These are phyloP conservation scores for Leptobrachium ailaonicum DNA, from an alignment of 2,113 vertebrate species.

Conservation along the genomic window DNA sequence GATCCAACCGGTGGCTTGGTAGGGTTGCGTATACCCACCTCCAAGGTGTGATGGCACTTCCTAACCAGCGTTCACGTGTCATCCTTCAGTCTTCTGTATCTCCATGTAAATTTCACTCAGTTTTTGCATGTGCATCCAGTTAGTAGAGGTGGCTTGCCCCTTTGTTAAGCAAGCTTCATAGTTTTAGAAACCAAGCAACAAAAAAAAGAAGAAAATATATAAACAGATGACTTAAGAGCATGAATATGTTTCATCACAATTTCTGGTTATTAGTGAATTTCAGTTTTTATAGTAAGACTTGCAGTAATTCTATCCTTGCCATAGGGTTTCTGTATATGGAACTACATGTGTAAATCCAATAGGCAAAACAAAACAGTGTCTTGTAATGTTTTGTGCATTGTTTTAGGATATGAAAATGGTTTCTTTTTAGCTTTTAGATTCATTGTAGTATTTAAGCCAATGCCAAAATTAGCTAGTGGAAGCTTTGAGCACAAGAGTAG, in stretches of 20 bases:
- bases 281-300: constrained; percentile 14
- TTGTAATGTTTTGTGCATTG: constrained; percentile 59
- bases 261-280: constrained; percentile 18
- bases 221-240: constrained; percentile 27
- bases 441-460: constrained; percentile 51
- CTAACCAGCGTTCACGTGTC: constrained; percentile 54
- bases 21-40: constrained; percentile 88
- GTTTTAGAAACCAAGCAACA: constrained; percentile 65
- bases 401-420: constrained; percentile 56
- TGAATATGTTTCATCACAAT: constrained; percentile 23
- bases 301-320: constrained; percentile 35
- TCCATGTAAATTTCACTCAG: constrained; percentile 83
- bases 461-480: constrained; percentile 69
- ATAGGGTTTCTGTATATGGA: constrained; percentile 21
- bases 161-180: constrained; percentile 72
- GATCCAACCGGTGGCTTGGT: constrained; percentile 95
- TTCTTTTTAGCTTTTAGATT: constrained; percentile 57
- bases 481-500: constrained; percentile 68
- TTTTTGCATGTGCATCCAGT: constrained; percentile 79
- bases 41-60: constrained; percentile 80
- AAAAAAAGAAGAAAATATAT: constrained; percentile 65
- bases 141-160: constrained; percentile 62
- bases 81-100: constrained; percentile 55
- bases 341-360: constrained; percentile 25
- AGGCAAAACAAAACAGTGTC: constrained; percentile 53